Percentiles rank a stretch among this genome's conserved stretches.
phyloP scores from a whole-genome alignment of 2,888 invertebrate species.

The Rhamphomyia laevipes region DNA sequence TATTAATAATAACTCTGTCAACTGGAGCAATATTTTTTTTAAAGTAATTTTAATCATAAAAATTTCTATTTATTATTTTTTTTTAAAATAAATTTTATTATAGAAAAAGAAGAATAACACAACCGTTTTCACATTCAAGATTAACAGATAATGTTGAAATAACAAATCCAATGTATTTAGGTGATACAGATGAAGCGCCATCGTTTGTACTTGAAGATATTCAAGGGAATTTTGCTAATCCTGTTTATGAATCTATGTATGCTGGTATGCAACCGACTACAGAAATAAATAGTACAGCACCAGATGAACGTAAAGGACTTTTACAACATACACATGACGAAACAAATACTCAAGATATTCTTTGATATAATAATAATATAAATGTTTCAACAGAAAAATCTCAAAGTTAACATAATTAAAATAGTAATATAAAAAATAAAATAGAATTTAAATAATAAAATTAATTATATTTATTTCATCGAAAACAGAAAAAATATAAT shows the following conservation, averaged over 20 bases:
- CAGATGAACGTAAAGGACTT: constrained; percentile 44
- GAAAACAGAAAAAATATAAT: constrained; percentile 11
- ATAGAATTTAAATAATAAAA: no score
- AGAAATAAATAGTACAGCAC: constrained; percentile 30
- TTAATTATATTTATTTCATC: constrained; percentile 6
- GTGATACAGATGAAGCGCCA: constrained; percentile 55
- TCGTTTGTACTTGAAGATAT: constrained; percentile 43
- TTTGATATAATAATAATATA: constrained; percentile 27
- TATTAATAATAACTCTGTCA: constrained; percentile 28
- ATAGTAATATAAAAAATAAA: no score
- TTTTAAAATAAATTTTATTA: constrained; percentile 8
- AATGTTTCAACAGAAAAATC: background rate
- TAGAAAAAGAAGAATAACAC: constrained; percentile 42
- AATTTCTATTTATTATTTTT: background rate
- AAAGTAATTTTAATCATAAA: constrained; percentile 33
- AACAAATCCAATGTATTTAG: constrained; percentile 76
- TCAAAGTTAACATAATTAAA: background rate
- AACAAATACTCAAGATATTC: constrained; percentile 35
- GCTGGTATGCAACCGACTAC: constrained; percentile 34
- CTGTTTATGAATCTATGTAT: constrained; percentile 77
- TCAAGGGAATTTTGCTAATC: constrained; percentile 70
- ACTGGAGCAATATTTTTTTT: constrained; percentile 32
- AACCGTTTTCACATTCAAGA: constrained; percentile 64
- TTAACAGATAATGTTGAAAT: constrained; percentile 77
- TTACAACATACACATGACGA: constrained; percentile 43